Evolutionary conservation across 2,113 vertebrate genomes (phyloP), one percentile per base, ranked within the genome.

Genomic region (Symphodus melops): DNA sequence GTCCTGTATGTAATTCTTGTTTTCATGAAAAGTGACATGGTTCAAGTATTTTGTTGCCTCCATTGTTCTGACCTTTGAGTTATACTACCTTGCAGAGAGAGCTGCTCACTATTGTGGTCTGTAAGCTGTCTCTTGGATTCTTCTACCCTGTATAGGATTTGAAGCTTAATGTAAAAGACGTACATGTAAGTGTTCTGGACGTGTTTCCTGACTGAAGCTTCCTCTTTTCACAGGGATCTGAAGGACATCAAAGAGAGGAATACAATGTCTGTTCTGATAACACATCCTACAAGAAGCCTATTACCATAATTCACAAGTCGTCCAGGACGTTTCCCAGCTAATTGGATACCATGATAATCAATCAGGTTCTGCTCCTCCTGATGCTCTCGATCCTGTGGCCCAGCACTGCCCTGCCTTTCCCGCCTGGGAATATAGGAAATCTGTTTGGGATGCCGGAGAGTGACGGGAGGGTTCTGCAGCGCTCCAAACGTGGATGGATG

Each of bases 401-500:
- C 83, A 60, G 85, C 23, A 41, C 63, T 1, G 85, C 89, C 75
- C 84, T 93, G 71, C 92, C 91, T 39, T 82, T 94, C 68, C 73
- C 81, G 4, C 84, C 92, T 44, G 90, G 91, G 88, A 93, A 90
- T 91, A 92, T 89, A 69, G 88, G 81, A 68, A 93, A 73, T 56
- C 87, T 91, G 82, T 82, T 92, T 81, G 88, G 84, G 63, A 83
- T 91, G 79, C 68, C 88, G 17, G 94, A 95, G 69, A 91, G 90
- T 36, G 93, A 93, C 19, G 94, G 93, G 60, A 93, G 92, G 92
- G 86, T 92, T 41, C 93, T 99, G 7, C 96, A 95, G 61, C 97
- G 98, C 11, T 94, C 92, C 89, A 99, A 99, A 72, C 94, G 98
- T 23, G 97, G 97, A 72, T 99, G 98, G 98, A 98, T 99, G 98